phyloP scores from a whole-genome alignment of 2,113 vertebrate genomes.

The Pelmatolapia mariae region DNA sequence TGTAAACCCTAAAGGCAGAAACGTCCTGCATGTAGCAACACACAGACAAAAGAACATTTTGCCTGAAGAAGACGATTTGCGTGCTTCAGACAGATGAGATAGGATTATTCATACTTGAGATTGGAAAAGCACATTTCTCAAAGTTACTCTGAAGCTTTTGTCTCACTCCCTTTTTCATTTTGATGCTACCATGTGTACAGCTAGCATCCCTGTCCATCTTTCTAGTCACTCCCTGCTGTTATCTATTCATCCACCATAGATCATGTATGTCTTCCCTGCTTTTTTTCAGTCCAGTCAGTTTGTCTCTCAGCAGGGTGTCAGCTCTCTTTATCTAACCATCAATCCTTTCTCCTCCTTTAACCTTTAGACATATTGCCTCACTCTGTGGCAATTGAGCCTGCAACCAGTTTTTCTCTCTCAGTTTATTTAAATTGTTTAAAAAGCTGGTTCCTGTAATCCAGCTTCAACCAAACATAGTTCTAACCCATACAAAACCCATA shows the following conservation, averaged over 20 bases:
- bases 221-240: not conserved
- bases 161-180: not conserved
- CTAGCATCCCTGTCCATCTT: not conserved
- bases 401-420: not conserved
- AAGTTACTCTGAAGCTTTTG: not conserved
- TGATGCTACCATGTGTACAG: not conserved
- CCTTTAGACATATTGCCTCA: not conserved
- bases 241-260: not conserved
- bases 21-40: not conserved
- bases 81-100: not conserved
- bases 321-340: slow-evolving; percentile 9
- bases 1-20: not conserved
- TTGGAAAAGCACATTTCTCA: not conserved
- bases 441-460: not conserved
- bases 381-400: not conserved
- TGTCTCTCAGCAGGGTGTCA: slow-evolving; percentile 15
- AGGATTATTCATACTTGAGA: slow-evolving; percentile 7
- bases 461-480: not conserved
- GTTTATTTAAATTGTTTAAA: slow-evolving; percentile 10
- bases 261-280: not conserved
- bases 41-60: not conserved
- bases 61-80: not conserved
- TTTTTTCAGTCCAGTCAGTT: slow-evolving; percentile 6
- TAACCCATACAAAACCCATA: not conserved
- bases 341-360: not conserved